Evolutionary conservation across 1,140 invertebrate species (phyloP).

Genomic region (Orussus abietinus): DNA sequence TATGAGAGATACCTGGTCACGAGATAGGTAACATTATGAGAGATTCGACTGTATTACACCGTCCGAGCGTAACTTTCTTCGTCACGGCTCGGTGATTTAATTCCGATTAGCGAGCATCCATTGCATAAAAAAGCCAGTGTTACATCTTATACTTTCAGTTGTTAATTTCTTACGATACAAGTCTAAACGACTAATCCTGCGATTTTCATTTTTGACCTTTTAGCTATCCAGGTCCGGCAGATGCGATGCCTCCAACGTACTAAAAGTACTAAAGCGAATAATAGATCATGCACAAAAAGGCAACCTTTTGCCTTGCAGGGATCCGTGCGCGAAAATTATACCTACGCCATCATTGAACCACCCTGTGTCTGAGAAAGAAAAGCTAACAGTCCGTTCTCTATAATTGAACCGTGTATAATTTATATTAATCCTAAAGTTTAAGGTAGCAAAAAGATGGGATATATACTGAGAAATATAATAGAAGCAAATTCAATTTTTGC

Average conservation of each 20-base stretch:
- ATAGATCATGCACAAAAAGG: slow-evolving; percentile 30
- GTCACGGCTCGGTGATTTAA: too few species aligned
- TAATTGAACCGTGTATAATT: slow-evolving; percentile 27
- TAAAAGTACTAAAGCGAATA: slow-evolving; percentile 37
- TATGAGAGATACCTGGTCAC: too few species aligned
- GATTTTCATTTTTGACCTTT: slow-evolving; percentile 54
- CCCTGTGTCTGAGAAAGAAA: slow-evolving; percentile 25
- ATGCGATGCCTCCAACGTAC: slow-evolving; percentile 54
- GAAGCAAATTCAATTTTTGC: too few species aligned
- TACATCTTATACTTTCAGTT: slow-evolving; percentile 50
- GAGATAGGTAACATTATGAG: too few species aligned
- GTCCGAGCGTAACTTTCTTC: too few species aligned
- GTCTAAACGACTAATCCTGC: slow-evolving; percentile 43
- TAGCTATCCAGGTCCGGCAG: slow-evolving; percentile 56
- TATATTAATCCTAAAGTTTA: slow-evolving; percentile 30
- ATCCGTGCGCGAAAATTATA: slow-evolving; percentile 1
- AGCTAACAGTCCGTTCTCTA: slow-evolving; percentile 30
- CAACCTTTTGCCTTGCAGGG: slow-evolving; percentile 13
- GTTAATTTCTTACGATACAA: slow-evolving; percentile 1
- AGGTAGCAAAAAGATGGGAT: slow-evolving; percentile 23
- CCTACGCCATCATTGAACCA: too few species aligned
- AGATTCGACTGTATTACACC: too few species aligned
- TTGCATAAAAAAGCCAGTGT: slow-evolving; percentile 25
- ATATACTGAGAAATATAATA: slow-evolving; percentile 8
- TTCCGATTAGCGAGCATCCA: slow-evolving; percentile 1